phyloP scores from a whole-genome alignment of 2,797 vertebrate genomes.

The Rhinogobio ventralis region DNA sequence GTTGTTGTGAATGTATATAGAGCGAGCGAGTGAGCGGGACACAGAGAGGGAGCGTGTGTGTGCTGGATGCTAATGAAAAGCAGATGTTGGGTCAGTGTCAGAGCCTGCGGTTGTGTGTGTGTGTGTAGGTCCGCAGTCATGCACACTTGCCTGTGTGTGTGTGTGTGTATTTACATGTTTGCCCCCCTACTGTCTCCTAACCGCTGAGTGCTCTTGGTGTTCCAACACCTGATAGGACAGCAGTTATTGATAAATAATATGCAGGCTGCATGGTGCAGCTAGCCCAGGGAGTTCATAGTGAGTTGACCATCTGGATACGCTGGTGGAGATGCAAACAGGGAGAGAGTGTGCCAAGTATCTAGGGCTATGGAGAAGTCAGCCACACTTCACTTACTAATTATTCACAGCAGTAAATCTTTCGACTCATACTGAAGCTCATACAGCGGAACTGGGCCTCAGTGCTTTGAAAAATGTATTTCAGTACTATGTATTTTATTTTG shows the following conservation, averaged over 20 bases:
- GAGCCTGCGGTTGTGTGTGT: constrained; percentile 30
- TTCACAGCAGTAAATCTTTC: constrained; percentile 44
- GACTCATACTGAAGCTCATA: constrained; percentile 12
- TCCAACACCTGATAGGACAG: constrained; percentile 51
- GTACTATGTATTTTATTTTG: neutral
- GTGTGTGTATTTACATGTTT: constrained; percentile 51
- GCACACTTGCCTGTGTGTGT: neutral
- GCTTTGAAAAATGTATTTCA: constrained; percentile 23
- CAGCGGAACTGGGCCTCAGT: neutral
- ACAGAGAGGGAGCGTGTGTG: constrained; percentile 25
- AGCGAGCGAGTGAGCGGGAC: constrained; percentile 23
- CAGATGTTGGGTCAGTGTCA: constrained; percentile 60
- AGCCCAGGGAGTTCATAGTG: constrained; percentile 58
- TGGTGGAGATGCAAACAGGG: constrained; percentile 55
- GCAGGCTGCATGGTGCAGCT: constrained; percentile 47
- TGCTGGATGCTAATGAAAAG: constrained; percentile 59
- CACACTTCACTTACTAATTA: constrained; percentile 54
- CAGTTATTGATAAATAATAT: constrained; percentile 55
- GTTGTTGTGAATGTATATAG: constrained; percentile 54
- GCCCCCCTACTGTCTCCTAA: constrained; percentile 51
- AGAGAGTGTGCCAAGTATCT: constrained; percentile 57
- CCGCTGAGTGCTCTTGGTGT: constrained; percentile 52
- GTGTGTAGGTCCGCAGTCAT: too few species aligned
- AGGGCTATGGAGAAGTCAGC: constrained; percentile 51
- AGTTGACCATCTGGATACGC: constrained; percentile 64